Percentiles rank a stretch among this genome's conserved stretches.
Conservation (phyloP, 2,113 vertebrate species). For the Procavia capensis region DNA sequence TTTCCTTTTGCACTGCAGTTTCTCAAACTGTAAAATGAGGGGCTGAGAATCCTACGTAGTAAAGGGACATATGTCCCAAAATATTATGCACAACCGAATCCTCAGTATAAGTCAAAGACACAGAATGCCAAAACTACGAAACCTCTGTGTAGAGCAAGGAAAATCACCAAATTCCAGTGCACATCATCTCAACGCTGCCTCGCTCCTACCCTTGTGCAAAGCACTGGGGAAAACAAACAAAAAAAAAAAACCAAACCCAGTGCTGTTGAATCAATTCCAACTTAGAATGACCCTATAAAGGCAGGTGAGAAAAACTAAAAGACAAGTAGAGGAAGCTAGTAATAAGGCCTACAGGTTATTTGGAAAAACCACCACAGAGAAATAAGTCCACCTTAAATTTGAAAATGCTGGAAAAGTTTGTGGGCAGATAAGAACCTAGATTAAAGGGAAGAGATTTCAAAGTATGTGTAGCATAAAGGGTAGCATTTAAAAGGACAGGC, state of each 20-base stretch:
- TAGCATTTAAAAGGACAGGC: background rate
- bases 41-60: background rate
- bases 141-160: background rate
- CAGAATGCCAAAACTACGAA: background rate
- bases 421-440: background rate
- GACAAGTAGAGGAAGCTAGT: too few species aligned
- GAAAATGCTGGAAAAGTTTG: background rate
- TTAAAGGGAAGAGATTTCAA: background rate
- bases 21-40: background rate
- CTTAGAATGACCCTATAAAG: too few species aligned
- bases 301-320: background rate
- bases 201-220: background rate
- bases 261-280: too few species aligned
- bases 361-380: background rate
- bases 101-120: background rate
- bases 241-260: too few species aligned
- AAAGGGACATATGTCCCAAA: background rate
- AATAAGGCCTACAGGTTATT: background rate
- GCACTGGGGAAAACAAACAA: background rate
- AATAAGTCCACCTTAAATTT: background rate
- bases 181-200: background rate
- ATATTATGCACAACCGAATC: background rate
- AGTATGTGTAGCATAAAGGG: background rate
- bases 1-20: background rate
- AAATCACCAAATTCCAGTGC: background rate